Percentiles rank a stretch among this genome's conserved stretches.
phyloP scores from a whole-genome alignment of 2,888 invertebrate species.

The Tiliacea citrago region DNA sequence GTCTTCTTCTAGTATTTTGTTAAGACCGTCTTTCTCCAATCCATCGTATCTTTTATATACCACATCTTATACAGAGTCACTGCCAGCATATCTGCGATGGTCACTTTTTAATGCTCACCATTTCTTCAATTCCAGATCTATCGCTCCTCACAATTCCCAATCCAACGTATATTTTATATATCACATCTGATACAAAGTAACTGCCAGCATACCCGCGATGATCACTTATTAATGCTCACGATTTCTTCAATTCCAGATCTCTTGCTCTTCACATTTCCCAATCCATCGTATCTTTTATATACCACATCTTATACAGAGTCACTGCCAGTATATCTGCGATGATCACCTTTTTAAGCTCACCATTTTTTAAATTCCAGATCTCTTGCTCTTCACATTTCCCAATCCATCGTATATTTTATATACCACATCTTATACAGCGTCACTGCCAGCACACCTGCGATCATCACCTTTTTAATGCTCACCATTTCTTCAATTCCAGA shows the following conservation, averaged over 20 bases:
- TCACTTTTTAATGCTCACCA: background rate
- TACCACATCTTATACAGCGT: too few relatives aligned
- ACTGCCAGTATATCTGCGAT: too few relatives aligned
- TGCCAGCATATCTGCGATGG: background rate
- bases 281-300: too few relatives aligned
- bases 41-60: background rate
- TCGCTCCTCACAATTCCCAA: constrained; percentile 59
- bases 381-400: too few relatives aligned
- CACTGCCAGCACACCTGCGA: too few relatives aligned
- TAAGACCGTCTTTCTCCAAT: background rate
- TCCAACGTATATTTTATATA: too few relatives aligned
- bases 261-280: constrained; percentile 60
- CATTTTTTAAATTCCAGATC: too few relatives aligned
- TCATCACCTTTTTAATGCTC: background rate
- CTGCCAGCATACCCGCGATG: too few relatives aligned
- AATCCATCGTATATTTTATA: background rate
- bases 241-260: constrained; percentile 55
- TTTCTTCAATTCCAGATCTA: constrained; percentile 56
- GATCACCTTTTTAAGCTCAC: too few relatives aligned
- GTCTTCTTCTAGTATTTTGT: background rate
- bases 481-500: constrained; percentile 52
- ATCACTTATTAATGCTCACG: background rate
- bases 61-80: too few relatives aligned
- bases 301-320: too few relatives aligned
- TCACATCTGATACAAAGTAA: too few relatives aligned